Evolutionary conservation across 1,140 invertebrate species (phyloP).

Genomic region (Latrodectus geometricus): DNA sequence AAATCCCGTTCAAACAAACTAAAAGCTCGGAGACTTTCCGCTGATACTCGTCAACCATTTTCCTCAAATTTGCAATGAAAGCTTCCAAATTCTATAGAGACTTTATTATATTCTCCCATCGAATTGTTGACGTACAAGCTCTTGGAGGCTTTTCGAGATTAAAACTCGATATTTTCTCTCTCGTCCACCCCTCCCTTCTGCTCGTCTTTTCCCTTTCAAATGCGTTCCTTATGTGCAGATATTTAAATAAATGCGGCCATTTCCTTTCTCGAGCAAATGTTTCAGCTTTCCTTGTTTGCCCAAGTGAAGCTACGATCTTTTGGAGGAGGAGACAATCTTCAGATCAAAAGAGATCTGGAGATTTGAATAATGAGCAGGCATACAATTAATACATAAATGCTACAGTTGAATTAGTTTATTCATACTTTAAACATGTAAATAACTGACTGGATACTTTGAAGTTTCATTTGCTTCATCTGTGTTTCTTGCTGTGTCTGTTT

Average conservation of each 20-base stretch:
- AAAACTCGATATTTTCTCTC: too few species aligned
- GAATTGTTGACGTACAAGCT: not conserved
- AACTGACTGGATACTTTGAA: too few species aligned
- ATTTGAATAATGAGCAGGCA: not conserved
- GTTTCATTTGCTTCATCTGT: too few species aligned
- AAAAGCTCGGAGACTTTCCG: not conserved
- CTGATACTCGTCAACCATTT: not conserved
- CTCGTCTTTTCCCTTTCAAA: not conserved
- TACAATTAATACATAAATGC: not conserved
- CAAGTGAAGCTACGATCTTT: not conserved
- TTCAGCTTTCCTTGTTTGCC: not conserved
- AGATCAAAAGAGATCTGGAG: too few species aligned
- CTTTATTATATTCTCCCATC: not conserved
- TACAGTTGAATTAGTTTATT: not conserved
- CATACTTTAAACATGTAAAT: not conserved
- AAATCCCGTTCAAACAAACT: not conserved
- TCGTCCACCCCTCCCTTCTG: too few species aligned
- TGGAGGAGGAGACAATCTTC: not conserved
- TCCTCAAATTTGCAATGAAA: not conserved
- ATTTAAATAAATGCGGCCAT: conserved; percentile 1
- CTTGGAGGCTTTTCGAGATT: not conserved
- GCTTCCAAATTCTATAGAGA: not conserved
- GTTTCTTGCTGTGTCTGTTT: too few species aligned
- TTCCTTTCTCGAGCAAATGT: not conserved
- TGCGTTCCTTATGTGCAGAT: not conserved